Base-by-base conservation (phyloP, 2,113 vertebrate species). In the Gallinago undulata region DNA sequence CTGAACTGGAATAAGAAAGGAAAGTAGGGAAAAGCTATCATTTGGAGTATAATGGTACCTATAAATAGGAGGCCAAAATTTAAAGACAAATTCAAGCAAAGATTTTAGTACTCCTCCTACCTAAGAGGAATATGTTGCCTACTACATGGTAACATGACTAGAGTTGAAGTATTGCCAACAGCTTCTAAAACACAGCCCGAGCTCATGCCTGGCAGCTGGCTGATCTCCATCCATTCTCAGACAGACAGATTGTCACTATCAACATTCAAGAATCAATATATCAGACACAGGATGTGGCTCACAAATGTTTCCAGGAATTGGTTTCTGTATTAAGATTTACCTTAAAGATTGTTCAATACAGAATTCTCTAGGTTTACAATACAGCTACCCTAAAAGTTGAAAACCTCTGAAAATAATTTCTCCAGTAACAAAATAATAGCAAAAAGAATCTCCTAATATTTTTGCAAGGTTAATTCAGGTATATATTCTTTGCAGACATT, bases 121-220 rank as follows among this genome's bases (percentile, higher is more conserved):
- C 30, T 17, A 76, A 66, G 53, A 81, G 27, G 19, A 84, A 7
- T 22, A 64, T 3, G 15, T 23, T 95, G 86, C 11, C 76, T 66
- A 55, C 27, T 28, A 43, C 9, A 10, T 8, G 18, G 17, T 72
- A 14, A 76, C 21, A n/a, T 1, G 6, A 16, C 68, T 63, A 60
- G 39, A 73, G 22, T 14, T 39, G 48, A 69, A 69, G 37, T 19
- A 31, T 17, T 45, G 19, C 30, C 48, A 76, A 4, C 4, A 88
- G 45, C 37, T 63, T 55, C n/a, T 35, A 78, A 70, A 84, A 43
- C 3, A 17, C 66, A 82, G 13, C 0, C 31, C 1, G 2, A 39
- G 1, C 7, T 81, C 45, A 43, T 0, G 0, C 27, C 60, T 70
- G 35, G 43, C 43, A 75, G 79, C 51, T 59, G n/a, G 30, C 25